Conservation (phyloP, 2,888 invertebrate genomes). For the Hyppa rectilinea region DNA sequence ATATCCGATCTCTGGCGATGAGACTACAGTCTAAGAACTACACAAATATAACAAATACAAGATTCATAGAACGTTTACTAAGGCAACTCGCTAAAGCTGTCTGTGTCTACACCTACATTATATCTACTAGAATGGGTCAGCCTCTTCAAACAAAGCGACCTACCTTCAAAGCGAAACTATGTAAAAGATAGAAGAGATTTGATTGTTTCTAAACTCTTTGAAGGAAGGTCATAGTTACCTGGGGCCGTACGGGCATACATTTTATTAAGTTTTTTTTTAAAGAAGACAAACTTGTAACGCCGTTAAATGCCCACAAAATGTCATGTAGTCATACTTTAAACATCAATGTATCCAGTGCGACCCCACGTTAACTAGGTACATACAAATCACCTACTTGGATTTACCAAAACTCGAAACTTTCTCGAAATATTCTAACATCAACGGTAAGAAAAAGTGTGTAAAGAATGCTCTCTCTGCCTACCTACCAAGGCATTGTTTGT, state of each 20-base stretch:
- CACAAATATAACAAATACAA: constrained; percentile 60
- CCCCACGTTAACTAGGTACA: constrained; percentile 42
- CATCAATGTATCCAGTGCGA: constrained; percentile 6
- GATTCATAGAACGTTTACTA: constrained; percentile 65
- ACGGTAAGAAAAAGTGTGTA: background rate
- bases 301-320: background rate
- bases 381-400: constrained; percentile 39
- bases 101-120: constrained; percentile 57
- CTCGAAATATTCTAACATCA: constrained; percentile 1
- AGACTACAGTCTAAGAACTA: constrained; percentile 52
- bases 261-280: background rate
- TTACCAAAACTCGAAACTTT: constrained; percentile 3
- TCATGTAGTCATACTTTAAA: background rate
- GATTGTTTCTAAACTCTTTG: constrained; percentile 34
- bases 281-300: background rate
- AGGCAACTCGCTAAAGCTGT: constrained; percentile 76
- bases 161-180: constrained; percentile 43
- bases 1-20: too few species aligned
- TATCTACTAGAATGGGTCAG: constrained; percentile 66
- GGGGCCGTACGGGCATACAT: constrained; percentile 14
- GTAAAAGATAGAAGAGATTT: too few species aligned
- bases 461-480: background rate
- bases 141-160: constrained; percentile 67
- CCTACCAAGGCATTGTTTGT: background rate
- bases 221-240: constrained; percentile 37